A percentile compares a stretch with the other conserved stretches of the same genome.
phyloP scores from a whole-genome alignment of 2,888 invertebrate species.

The Lomographa bimaculata region DNA sequence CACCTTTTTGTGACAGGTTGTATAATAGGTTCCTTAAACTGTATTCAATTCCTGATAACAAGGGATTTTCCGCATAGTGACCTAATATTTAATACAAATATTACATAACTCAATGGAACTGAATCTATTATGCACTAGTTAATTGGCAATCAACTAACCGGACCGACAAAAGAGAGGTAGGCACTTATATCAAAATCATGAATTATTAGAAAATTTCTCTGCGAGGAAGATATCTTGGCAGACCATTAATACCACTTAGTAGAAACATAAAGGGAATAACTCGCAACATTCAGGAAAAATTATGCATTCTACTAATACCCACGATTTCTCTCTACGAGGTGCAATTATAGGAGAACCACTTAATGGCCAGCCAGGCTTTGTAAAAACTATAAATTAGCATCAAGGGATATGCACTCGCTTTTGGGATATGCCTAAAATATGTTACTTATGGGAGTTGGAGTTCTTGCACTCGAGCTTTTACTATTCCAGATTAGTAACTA shows the following conservation, averaged over 20 bases:
- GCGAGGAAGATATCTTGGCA: slow-evolving; percentile 43
- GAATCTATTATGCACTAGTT: too few relatives aligned
- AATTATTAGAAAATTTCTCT: slow-evolving; percentile 14
- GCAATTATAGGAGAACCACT: slow-evolving; percentile 43
- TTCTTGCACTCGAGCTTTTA: too few relatives aligned
- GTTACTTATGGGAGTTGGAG: slow-evolving; percentile 5
- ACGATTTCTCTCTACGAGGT: slow-evolving; percentile 33
- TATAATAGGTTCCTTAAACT: too few relatives aligned
- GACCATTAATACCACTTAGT: slow-evolving; percentile 70
- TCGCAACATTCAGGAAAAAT: slow-evolving; percentile 61
- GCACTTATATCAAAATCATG: slow-evolving; percentile 1
- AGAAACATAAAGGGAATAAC: slow-evolving; percentile 67
- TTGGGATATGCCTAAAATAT: slow-evolving; percentile 20
- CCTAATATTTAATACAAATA: too few relatives aligned
- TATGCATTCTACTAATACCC: slow-evolving; percentile 53
- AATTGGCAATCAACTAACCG: slow-evolving; percentile 46
- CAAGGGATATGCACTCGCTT: slow-evolving; percentile 31
- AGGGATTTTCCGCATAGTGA: too few relatives aligned
- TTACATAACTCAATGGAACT: too few relatives aligned
- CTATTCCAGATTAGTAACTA: too few relatives aligned
- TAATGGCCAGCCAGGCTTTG: slow-evolving; percentile 37
- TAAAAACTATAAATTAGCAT: slow-evolving; percentile 38
- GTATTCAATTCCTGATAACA: too few relatives aligned
- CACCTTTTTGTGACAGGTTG: too few relatives aligned
- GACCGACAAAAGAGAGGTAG: too few relatives aligned